Evolutionary conservation across 2,888 invertebrate genomes (phyloP).

Genomic region (Sepioteuthis lessoniana): DNA sequence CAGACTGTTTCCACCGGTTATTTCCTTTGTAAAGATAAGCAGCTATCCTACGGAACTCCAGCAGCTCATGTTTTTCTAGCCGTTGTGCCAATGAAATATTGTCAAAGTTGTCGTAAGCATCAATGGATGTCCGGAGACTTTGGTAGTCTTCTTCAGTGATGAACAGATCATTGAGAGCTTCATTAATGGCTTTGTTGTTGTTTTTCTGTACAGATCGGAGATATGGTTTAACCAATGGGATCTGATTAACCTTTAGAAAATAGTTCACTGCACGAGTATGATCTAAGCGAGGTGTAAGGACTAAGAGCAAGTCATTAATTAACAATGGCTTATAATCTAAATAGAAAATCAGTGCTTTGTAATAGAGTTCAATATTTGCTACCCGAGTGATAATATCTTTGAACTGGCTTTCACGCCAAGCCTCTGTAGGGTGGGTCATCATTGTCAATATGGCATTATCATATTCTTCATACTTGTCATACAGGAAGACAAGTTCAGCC

Average conservation of each 20-base stretch:
- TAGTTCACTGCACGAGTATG: conserved; percentile 87
- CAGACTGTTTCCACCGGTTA: conserved; percentile 99
- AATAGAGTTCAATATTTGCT: conserved; percentile 99
- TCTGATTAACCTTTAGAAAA: conserved; percentile 83
- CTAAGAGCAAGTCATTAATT: conserved; percentile 94
- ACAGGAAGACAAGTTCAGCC: conserved; percentile 98
- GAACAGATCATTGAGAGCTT: conserved; percentile 94
- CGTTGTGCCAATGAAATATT: conserved; percentile 98
- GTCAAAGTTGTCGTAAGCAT: conserved; percentile 99
- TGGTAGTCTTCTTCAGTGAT: conserved; percentile 94
- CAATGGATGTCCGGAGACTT: conserved; percentile 95
- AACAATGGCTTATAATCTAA: conserved; percentile 97
- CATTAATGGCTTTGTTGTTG: conserved; percentile 99
- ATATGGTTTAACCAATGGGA: conserved; percentile 98
- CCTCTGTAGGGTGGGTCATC: conserved; percentile 99
- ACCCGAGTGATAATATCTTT: conserved; percentile 85
- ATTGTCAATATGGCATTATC: conserved; percentile 99
- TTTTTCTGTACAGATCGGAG: conserved; percentile 96
- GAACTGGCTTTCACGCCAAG: conserved; percentile 99
- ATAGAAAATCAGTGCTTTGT: conserved; percentile 99
- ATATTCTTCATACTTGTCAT: conserved; percentile 99
- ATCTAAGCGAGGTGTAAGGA: conserved; percentile 97
- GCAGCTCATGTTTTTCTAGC: conserved; percentile 97
- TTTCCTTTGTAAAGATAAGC: conserved; percentile 99
- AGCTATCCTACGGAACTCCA: conserved; percentile 98